phyloP scores from a whole-genome alignment of 1,140 invertebrate genomes.

The Ostrea denselamellosa region DNA sequence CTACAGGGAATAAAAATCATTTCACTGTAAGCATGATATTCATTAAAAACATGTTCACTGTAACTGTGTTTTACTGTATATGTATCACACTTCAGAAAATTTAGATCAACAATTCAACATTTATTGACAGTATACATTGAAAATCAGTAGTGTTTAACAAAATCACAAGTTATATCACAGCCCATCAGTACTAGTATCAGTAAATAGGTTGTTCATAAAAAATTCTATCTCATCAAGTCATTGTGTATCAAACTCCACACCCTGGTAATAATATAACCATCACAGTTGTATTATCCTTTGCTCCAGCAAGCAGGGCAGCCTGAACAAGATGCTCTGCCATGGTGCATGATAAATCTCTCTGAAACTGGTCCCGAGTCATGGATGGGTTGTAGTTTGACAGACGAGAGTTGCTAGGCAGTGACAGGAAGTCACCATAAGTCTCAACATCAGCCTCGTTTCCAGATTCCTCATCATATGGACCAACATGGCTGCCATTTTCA shows the following conservation, averaged over 20 bases:
- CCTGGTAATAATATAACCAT: conserved; percentile 74
- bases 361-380: conserved; percentile 61
- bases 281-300: conserved; percentile 74
- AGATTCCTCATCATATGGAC: conserved; percentile 59
- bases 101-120: no score
- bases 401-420: conserved; percentile 62
- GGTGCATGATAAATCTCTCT: conserved; percentile 67
- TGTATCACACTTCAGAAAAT: no score
- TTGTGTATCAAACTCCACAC: conserved; percentile 66
- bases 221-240: neutral
- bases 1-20: no score
- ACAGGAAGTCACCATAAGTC: conserved; percentile 64
- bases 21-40: no score
- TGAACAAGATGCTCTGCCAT: conserved; percentile 76
- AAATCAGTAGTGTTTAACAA: neutral
- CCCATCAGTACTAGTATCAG: neutral
- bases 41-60: no score
- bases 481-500: conserved; percentile 66
- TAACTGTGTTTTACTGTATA: no score
- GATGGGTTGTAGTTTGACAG: conserved; percentile 59
- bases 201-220: neutral
- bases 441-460: conserved; percentile 70
- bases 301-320: conserved; percentile 74
- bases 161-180: neutral
- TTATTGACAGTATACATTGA: neutral